Evolutionary conservation across 2,888 invertebrate genomes (phyloP).

Genomic region (Leptopilina myrica): DNA sequence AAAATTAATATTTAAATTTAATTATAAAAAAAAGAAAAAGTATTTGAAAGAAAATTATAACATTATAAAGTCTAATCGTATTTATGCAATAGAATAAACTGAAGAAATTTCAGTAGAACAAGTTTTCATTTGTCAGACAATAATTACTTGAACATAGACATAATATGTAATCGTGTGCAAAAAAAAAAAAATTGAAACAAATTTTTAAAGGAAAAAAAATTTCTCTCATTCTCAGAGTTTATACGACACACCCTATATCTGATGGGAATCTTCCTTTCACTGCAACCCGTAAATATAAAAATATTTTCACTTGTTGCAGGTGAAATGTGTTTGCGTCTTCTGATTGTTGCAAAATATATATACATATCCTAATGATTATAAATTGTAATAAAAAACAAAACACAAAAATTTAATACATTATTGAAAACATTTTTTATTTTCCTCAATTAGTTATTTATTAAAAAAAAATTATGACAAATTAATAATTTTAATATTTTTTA

Average conservation of each 20-base stretch:
- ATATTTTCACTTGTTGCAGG: slow-evolving; percentile 31
- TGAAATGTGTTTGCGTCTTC: slow-evolving; percentile 21
- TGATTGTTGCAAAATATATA: slow-evolving; percentile 12
- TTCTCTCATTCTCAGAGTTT: background rate
- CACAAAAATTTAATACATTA: background rate
- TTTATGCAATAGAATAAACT: background rate
- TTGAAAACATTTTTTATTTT: background rate
- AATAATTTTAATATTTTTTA: no score
- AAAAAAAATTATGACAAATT: no score
- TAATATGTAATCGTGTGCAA: background rate
- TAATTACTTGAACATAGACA: background rate
- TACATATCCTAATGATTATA: no score
- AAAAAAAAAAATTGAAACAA: background rate
- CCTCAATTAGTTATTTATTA: no score
- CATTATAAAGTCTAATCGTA: no score
- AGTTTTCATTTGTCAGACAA: slow-evolving; percentile 22
- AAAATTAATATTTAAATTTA: no score
- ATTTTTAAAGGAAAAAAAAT: background rate
- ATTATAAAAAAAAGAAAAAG: no score
- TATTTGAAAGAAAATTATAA: no score
- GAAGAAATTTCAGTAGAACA: slow-evolving; percentile 37
- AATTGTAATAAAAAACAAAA: no score
- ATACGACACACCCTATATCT: slow-evolving; percentile 25
- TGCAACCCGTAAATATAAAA: slow-evolving; percentile 33
- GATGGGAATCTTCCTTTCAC: slow-evolving; percentile 39